phyloP scores from a whole-genome alignment of 2,888 invertebrate genomes.

The Formica aserva region DNA sequence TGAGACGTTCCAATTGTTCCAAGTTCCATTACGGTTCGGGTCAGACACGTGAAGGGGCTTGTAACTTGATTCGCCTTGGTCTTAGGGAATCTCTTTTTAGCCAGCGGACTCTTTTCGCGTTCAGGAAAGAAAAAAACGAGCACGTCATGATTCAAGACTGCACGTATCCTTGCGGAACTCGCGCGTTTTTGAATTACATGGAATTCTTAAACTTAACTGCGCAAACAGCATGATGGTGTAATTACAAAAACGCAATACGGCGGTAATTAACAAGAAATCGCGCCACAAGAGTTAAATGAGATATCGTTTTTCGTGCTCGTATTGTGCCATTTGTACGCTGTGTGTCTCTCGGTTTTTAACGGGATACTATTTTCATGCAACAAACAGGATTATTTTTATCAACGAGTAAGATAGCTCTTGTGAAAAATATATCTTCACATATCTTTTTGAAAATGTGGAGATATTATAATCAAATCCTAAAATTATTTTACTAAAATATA shows the following conservation, averaged over 20 bases:
- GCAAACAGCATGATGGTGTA: neutral
- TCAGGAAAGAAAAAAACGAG: slow-evolving; percentile 38
- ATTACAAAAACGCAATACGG: slow-evolving; percentile 45
- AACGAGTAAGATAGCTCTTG: neutral
- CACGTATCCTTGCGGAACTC: slow-evolving; percentile 7
- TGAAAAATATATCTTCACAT: neutral
- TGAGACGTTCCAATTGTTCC: slow-evolving; percentile 62
- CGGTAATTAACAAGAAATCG: slow-evolving; percentile 51
- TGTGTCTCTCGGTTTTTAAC: slow-evolving; percentile 19
- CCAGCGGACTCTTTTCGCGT: neutral
- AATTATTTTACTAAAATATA: neutral
- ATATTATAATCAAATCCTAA: neutral
- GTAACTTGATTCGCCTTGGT: slow-evolving; percentile 61
- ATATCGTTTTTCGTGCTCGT: slow-evolving; percentile 37
- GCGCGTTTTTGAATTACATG: slow-evolving; percentile 19
- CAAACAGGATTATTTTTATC: neutral
- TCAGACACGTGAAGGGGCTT: slow-evolving; percentile 67
- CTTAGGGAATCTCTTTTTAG: slow-evolving; percentile 36
- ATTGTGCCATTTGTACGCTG: neutral
- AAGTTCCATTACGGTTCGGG: slow-evolving; percentile 66
- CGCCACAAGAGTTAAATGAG: slow-evolving; percentile 44
- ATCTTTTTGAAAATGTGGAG: neutral
- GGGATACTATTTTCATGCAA: neutral
- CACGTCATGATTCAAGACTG: slow-evolving; percentile 11
- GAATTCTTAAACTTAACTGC: slow-evolving; percentile 40